Evolutionary conservation across 2,797 vertebrate species (phyloP).

Genomic region (Pangasius larnaudii): DNA sequence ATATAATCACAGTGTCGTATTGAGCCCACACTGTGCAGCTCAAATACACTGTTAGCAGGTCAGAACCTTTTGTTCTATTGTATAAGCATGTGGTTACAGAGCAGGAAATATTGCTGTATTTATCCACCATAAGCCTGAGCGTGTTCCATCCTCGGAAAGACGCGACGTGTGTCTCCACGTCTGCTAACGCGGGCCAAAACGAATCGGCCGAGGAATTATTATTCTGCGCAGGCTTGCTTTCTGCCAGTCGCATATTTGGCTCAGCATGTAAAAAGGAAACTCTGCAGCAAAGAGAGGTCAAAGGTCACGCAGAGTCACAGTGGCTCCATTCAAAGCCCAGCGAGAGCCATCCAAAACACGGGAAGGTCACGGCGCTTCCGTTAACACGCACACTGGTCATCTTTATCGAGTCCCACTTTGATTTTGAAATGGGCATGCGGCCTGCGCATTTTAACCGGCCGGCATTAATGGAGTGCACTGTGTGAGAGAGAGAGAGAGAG

Average conservation of each 20-base stretch:
- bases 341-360: slow-evolving; percentile 53
- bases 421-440: slow-evolving; percentile 63
- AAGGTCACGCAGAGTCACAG: slow-evolving; percentile 57
- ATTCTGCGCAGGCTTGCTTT: slow-evolving; percentile 48
- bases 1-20: background rate
- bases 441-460: slow-evolving; percentile 54
- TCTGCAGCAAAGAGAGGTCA: slow-evolving; percentile 52
- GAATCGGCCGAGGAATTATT: slow-evolving; percentile 36
- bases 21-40: background rate
- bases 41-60: background rate
- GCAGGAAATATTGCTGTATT: background rate
- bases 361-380: slow-evolving; percentile 65
- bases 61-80: background rate
- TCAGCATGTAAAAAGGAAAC: slow-evolving; percentile 59
- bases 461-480: slow-evolving; percentile 57
- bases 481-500: slow-evolving; percentile 19
- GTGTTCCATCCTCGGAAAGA: slow-evolving; percentile 6
- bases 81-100: background rate
- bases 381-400: slow-evolving; percentile 62
- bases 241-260: slow-evolving; percentile 58
- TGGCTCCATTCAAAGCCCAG: slow-evolving; percentile 58
- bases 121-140: background rate
- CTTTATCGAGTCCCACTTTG: slow-evolving; percentile 64
- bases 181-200: slow-evolving; percentile 23
- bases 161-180: background rate